A percentile compares a stretch with the other conserved stretches of the same genome.
These are phyloP conservation scores for Zoanthus sociatus DNA, from an alignment of 92 coral and sea anemone genomes.

Conservation along the genomic window DNA sequence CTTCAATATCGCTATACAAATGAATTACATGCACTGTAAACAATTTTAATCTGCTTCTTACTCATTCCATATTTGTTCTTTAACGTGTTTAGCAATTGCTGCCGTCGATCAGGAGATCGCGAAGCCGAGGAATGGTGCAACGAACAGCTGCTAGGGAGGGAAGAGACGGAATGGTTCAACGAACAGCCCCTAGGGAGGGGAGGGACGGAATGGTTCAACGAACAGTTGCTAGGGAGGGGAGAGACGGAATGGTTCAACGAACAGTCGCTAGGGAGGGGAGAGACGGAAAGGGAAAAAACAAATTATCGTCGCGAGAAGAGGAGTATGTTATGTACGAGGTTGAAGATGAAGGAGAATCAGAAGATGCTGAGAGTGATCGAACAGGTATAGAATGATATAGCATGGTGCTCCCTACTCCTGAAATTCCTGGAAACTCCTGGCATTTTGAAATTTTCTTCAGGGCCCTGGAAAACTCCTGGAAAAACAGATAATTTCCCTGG, in stretches of 20 bases:
- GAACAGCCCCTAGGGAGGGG: slow-evolving; percentile 21
- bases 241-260: slow-evolving; percentile 17
- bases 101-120: slow-evolving; percentile 28
- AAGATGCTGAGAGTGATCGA: slow-evolving; percentile 67
- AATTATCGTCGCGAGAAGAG: slow-evolving; percentile 55
- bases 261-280: slow-evolving; percentile 16
- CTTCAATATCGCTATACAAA: not conserved
- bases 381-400: not conserved
- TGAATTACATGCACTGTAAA: not conserved
- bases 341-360: slow-evolving; percentile 88
- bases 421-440: no score
- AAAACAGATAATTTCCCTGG: no score
- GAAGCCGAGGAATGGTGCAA: slow-evolving; percentile 47
- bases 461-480: no score
- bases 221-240: no score
- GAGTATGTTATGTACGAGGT: slow-evolving; percentile 85
- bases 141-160: slow-evolving; percentile 19
- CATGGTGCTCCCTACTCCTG: no score
- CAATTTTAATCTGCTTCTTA: not conserved
- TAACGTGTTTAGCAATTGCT: slow-evolving; percentile 12
- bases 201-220: not conserved
- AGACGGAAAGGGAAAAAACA: slow-evolving; percentile 6
- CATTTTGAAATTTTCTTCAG: no score
- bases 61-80: not conserved
- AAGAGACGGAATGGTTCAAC: slow-evolving; percentile 1